Base-by-base conservation (phyloP, 1,140 invertebrate species). In the Drepana arcuata region DNA sequence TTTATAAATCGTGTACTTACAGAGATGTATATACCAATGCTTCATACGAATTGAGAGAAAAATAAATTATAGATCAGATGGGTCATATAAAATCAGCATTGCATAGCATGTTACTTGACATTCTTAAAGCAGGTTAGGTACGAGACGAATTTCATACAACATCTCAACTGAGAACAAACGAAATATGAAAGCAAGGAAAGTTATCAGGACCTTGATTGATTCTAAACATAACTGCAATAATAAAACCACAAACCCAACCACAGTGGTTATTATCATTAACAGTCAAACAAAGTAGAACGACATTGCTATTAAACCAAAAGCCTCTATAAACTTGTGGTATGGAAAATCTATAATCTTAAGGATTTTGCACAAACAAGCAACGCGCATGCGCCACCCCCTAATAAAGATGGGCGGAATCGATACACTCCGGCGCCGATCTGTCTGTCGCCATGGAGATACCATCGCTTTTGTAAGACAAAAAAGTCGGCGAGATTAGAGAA, bases 361-460 rank as follows among this genome's bases (percentile, higher is more conserved):
- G 24, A 36, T 50, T 50, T 21, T 37, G 48, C 26, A 48, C 53
- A 73, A 73, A 70, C 64, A 73, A 66, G 38, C 16, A 10, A 1
- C 10, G 38, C 71, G 71, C 69, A 75, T 69, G 71, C 65, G 62
- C 33, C 18, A 34, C 23, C 37, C 41, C 38, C 25, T 11, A 2
- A 12, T 12, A 14, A 31, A 18, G 10, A 26, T 16, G 35, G 48
- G 51, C 41, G 33, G 21, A 38, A 63, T 77, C 72, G 50, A 73
- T 77, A 55, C 16, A 74, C 72, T 73, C 72, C 33, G 72, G 72
- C 72, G 72, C 69, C 72, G 67, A 18, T 41, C 7, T 30, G 72
- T 77, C 72, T 77, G 69, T 61, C 61, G 61, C 62, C 60, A 30
- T 38, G 30, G 24, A 16, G 21, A 34, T 28, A 27, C 29, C 32